Evolutionary conservation across 2,113 vertebrate genomes (phyloP), one percentile per base, ranked within the genome.

Genomic region (Cricetomys ansorgei): DNA sequence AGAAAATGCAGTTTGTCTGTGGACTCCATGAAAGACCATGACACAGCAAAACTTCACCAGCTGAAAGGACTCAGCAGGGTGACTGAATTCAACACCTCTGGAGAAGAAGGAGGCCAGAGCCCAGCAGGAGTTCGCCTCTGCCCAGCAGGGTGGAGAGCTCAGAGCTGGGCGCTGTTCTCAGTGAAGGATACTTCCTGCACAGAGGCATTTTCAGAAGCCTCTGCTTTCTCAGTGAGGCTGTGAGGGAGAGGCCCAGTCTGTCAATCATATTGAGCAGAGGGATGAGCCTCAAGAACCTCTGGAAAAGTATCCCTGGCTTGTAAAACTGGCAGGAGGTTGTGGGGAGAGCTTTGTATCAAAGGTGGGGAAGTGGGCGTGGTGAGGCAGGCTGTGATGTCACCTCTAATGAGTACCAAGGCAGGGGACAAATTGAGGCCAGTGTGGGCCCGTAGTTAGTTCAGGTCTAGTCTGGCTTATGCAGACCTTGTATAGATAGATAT

Each of bases 171-270:
- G 25, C 17, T 50, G 15, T 55, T 40, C 95, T 88, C 2, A 15
- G 40, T 9, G 25, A 37, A 9, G 3, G 23, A 37, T 5, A 13
- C 29, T 40, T 86, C 29, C 3, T 34, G 10, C 29, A 31, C 7
- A 40, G 40, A 11, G 37, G 0, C 62, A 21, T 23, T 50, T n/a
- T 27, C 19, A 48, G 31, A 29, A 9, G 2, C 0, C n/a, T n/a
- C 10, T 27, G 6, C 25, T 11, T 50, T 48, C 9, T 16, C 27
- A 1, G 19, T 16, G 34, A 25, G 4, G 11, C 37, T 23, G 3
- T 12, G 25, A 43, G 1, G 7, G 0, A 45, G 23, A 55, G 27
- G 25, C 6, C 0, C 16, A 15, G 0, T 25, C 40, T 65, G 53
- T 3, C n/a, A 48, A 48, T 65, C 29, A 21, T 3, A 21, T 27